These are phyloP conservation scores for Epizoanthus ramosus DNA, from an alignment of 92 coral and sea anemone species.

Conservation along the genomic window DNA sequence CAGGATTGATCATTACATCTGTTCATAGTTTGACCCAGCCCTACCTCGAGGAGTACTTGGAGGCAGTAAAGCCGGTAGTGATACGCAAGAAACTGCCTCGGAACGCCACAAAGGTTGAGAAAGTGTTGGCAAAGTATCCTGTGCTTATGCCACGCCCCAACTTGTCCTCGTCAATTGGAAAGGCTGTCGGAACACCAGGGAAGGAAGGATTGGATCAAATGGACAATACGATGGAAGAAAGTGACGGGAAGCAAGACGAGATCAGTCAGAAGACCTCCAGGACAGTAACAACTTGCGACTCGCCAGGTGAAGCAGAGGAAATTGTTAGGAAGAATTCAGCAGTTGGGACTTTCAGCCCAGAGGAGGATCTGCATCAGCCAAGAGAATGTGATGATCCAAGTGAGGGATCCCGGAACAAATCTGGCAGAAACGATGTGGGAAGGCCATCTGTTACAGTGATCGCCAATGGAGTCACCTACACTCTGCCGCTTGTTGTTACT, in stretches of 20 bases:
- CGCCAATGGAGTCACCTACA: conserved; percentile 20
- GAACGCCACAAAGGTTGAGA: conserved; percentile 35
- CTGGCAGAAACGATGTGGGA: neutral
- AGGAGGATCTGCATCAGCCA: neutral
- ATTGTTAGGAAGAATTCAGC: neutral
- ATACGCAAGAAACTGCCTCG: conserved; percentile 28
- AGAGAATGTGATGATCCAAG: neutral
- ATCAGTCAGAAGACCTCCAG: neutral
- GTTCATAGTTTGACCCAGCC: neutral
- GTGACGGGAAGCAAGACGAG: neutral
- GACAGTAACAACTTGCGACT: neutral
- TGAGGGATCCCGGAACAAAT: neutral
- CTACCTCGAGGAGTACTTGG: conserved; percentile 4
- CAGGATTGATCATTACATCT: neutral
- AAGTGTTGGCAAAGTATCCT: conserved; percentile 32
- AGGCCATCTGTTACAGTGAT: conserved; percentile 35
- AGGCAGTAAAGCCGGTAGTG: conserved; percentile 34
- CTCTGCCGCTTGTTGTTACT: conserved; percentile 42
- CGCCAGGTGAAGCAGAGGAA: neutral
- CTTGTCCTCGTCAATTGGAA: neutral
- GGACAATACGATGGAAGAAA: neutral
- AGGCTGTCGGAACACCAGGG: neutral
- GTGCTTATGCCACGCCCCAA: conserved; percentile 35
- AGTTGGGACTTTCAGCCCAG: neutral
- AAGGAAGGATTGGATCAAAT: neutral